Conservation (phyloP, 2,113 vertebrate species). For the Nansenia antarctica region DNA sequence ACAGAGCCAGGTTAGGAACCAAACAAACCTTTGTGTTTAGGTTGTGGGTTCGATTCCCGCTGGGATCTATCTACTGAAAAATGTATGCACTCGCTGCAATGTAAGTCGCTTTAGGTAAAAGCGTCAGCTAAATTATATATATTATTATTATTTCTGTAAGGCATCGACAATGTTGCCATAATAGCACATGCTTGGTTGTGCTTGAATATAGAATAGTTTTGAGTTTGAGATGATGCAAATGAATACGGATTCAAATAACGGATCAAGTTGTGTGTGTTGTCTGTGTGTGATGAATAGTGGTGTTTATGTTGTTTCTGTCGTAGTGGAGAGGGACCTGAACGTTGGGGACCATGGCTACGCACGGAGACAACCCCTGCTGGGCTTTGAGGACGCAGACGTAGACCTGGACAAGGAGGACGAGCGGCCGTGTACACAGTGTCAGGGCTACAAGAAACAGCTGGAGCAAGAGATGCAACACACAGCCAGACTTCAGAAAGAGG, state of each 20-base stretch:
- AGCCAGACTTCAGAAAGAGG: slow-evolving; percentile 74
- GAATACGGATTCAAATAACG: neutral
- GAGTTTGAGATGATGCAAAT: too few species aligned
- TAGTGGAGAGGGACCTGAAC: slow-evolving; percentile 73
- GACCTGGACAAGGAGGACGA: slow-evolving; percentile 53
- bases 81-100: too few species aligned
- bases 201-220: too few species aligned
- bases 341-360: slow-evolving; percentile 79
- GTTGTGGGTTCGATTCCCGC: too few species aligned
- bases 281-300: neutral
- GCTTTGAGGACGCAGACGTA: slow-evolving; percentile 53
- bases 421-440: slow-evolving; percentile 69
- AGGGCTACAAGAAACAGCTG: slow-evolving; percentile 74
- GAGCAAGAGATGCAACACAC: slow-evolving; percentile 78
- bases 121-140: too few species aligned
- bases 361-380: slow-evolving; percentile 65
- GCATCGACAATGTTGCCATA: too few species aligned
- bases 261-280: neutral
- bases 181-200: too few species aligned
- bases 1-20: slow-evolving; percentile 66
- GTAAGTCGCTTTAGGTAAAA: too few species aligned
- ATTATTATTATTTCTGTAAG: too few species aligned
- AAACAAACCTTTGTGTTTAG: neutral
- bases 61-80: too few species aligned
- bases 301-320: slow-evolving; percentile 7